Evolutionary conservation across 2,888 invertebrate genomes (phyloP), one percentile per base, ranked within the genome.

Genomic region (Heliconius hortense): DNA sequence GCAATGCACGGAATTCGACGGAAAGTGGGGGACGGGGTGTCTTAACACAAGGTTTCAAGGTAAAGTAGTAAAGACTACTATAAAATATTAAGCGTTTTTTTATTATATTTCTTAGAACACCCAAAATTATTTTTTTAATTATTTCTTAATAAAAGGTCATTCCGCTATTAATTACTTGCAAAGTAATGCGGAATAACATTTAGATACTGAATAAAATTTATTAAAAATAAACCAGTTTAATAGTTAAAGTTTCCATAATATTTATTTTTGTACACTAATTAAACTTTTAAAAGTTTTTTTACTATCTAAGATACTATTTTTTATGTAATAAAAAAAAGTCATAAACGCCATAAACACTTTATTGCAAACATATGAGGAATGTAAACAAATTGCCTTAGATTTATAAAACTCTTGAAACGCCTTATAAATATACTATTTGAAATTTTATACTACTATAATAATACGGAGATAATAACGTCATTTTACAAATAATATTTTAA

Each of bases 321-420:
- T 1, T 10, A 31, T 24, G 15, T 18, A n/a, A 31, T 24, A 26
- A 53, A 18, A 66, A 71, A 66, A 60, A 53, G 1, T 26, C n/a
- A 72, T 28, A 62, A 78, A 72, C 69, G 53, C 68, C 18, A 67
- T 26, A 78, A 74, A 78, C 66, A 67, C 56, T 78, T 74, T 78
- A 76, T 76, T 78, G 69, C 64, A 76, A 64, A 74, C 69, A 76
- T 18, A 67, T 60, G 28, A 56, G 78, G 78, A 78, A 78, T 78
- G 78, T 60, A 78, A 74, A 74, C 69, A 74, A 63, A 31, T 69
- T 48, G 24, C 24, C 53, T 72, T 53, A 73, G 31, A 53, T 4
- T 53, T 31, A 28, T 21, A 53, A 35, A 62, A 39, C 4, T 24
- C 24, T 59, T 71, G 26, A 60, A 71, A 71, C 35, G 18, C 39